Conservation (phyloP, 2,797 vertebrate genomes). For the Yasuhikotakia modesta region DNA sequence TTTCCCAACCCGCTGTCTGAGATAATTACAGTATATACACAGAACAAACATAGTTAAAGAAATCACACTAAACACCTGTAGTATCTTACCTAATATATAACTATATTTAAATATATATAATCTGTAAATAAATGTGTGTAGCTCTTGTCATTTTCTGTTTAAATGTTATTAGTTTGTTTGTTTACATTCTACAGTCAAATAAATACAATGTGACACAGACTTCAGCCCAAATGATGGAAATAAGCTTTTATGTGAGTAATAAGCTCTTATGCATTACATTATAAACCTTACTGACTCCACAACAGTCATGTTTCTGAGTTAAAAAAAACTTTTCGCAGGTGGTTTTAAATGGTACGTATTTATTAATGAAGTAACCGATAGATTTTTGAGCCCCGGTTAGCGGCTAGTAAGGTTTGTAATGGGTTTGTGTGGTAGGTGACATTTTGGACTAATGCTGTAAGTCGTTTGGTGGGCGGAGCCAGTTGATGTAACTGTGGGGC, state of each 20-base stretch:
- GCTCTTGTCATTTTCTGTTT: slow-evolving; percentile 54
- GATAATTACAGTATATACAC: slow-evolving; percentile 13
- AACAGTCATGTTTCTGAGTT: slow-evolving; percentile 11
- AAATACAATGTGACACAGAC: slow-evolving; percentile 64
- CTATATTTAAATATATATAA: slow-evolving; percentile 59
- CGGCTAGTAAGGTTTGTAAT: neutral
- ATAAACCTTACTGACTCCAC: slow-evolving; percentile 64
- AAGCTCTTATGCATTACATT: slow-evolving; percentile 64
- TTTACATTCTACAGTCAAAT: slow-evolving; percentile 69
- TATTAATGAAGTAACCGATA: neutral
- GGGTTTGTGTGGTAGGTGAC: neutral
- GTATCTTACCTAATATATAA: slow-evolving; percentile 42
- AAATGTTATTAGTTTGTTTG: slow-evolving; percentile 60
- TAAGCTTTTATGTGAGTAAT: slow-evolving; percentile 68
- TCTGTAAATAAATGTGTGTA: slow-evolving; percentile 69
- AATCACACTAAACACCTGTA: slow-evolving; percentile 25
- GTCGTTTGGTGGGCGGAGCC: neutral
- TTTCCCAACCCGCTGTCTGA: slow-evolving; percentile 2
- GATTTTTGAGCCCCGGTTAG: neutral
- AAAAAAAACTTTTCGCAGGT: neutral
- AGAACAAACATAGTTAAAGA: slow-evolving; percentile 26
- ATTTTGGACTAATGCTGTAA: neutral
- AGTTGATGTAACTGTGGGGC: slow-evolving; percentile 34
- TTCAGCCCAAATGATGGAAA: slow-evolving; percentile 66
- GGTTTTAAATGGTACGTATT: slow-evolving; percentile 18